Percentiles rank a stretch among this genome's conserved stretches.
Conservation (phyloP, 2,113 vertebrate species). For the Leiothrix lutea region DNA sequence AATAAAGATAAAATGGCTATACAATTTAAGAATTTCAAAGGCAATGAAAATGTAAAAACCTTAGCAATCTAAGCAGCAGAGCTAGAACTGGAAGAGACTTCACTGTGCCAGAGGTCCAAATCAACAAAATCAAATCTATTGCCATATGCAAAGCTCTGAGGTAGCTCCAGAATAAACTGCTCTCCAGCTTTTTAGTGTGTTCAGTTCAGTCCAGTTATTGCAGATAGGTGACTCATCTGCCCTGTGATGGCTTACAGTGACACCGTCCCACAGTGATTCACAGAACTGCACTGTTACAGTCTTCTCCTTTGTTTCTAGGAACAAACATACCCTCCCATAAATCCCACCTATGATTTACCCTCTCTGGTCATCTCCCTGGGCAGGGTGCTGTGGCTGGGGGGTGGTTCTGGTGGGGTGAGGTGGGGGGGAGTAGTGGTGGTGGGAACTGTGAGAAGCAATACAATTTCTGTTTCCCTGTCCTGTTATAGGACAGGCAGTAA, state of each 20-base stretch:
- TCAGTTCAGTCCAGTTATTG: background rate
- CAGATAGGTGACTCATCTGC: background rate
- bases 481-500: background rate
- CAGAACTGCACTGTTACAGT: background rate
- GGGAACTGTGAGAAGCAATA: background rate
- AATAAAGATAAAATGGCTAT: background rate
- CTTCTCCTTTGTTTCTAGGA: background rate
- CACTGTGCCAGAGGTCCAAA: background rate
- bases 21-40: background rate
- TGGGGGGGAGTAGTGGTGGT: background rate
- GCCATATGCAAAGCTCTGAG: background rate
- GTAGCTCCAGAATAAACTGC: background rate
- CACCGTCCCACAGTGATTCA: background rate
- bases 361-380: background rate
- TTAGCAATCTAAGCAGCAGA: background rate
- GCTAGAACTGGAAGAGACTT: background rate
- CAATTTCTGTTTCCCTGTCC: background rate
- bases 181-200: background rate
- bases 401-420: background rate
- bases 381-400: background rate
- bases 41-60: background rate
- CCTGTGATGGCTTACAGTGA: background rate
- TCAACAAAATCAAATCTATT: background rate
- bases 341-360: background rate
- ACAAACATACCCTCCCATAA: background rate